Conservation (phyloP, 2,113 vertebrate species). For the Archilochus colubris region DNA sequence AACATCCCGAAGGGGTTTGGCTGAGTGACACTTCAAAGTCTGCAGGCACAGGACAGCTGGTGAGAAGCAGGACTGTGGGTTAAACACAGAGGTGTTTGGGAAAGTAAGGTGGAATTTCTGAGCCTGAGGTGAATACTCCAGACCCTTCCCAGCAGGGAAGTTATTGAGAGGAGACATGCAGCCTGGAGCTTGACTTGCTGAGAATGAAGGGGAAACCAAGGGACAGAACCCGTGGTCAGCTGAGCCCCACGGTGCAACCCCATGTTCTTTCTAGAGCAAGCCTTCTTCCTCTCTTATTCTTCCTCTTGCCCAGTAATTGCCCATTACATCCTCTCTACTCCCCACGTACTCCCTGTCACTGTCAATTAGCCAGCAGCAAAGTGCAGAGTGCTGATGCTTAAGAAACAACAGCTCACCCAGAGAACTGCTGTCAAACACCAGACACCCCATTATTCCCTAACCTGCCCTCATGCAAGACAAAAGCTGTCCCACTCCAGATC, state of each 20-base stretch:
- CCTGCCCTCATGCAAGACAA: background rate
- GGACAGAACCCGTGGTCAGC: background rate
- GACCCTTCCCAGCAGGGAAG: background rate
- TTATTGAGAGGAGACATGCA: background rate
- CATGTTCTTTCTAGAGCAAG: background rate
- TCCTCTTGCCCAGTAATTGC: background rate
- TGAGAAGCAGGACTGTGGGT: background rate
- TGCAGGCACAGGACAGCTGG: background rate
- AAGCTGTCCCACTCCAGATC: background rate
- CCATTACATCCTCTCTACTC: background rate
- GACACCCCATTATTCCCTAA: background rate
- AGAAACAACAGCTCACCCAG: background rate
- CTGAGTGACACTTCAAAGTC: background rate
- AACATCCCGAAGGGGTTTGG: background rate
- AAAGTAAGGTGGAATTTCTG: background rate
- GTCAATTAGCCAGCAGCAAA: constrained; percentile 26
- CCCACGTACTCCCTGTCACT: background rate
- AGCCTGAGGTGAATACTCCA: background rate
- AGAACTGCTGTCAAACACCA: background rate
- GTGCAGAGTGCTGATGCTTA: constrained; percentile 1
- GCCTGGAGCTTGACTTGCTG: background rate
- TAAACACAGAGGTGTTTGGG: background rate
- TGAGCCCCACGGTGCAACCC: background rate
- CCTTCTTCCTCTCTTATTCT: constrained; percentile 8
- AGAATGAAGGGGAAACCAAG: background rate